These are phyloP conservation scores for Drosophila ustulata DNA, from an alignment of 2,888 invertebrate genomes.

Conservation along the genomic window DNA sequence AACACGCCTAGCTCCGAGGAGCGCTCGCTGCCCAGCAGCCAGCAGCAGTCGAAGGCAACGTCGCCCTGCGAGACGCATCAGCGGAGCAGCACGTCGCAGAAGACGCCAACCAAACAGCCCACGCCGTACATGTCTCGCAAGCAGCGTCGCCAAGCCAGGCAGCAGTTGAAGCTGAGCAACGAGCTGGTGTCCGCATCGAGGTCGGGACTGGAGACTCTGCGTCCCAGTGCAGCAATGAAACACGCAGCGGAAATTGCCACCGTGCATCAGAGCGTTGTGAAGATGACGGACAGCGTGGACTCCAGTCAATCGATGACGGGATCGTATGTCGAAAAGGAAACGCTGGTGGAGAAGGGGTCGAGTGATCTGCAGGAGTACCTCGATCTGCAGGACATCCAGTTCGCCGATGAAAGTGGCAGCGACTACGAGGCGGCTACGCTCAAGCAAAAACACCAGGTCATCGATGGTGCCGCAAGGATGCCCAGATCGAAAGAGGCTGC, in stretches of 20 bases:
- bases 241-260: conserved; percentile 49
- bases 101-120: conserved; percentile 54
- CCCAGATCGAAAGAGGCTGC: conserved; percentile 59
- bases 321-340: conserved; percentile 87
- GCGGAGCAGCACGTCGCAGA: conserved; percentile 46
- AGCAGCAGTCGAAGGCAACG: conserved; percentile 81
- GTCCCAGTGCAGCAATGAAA: conserved; percentile 13
- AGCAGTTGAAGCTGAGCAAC: conserved; percentile 67
- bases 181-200: conserved; percentile 40
- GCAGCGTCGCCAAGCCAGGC: conserved; percentile 71
- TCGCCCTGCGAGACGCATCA: conserved; percentile 76
- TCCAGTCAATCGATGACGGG: conserved; percentile 76
- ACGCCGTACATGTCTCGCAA: conserved; percentile 77
- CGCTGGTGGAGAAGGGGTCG: conserved; percentile 89
- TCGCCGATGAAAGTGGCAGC: conserved; percentile 88
- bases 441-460: conserved; percentile 28
- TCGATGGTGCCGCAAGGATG: conserved; percentile 24
- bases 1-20: conserved; percentile 87
- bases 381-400: conserved; percentile 89
- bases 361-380: conserved; percentile 87
- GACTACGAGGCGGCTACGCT: conserved; percentile 69
- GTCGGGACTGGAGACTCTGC: conserved; percentile 38
- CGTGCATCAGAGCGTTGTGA: conserved; percentile 49
- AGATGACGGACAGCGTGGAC: conserved; percentile 41
- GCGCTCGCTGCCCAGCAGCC: conserved; percentile 80